phyloP scores from a whole-genome alignment of 2,888 invertebrate genomes.

The Morinoia aosen region DNA sequence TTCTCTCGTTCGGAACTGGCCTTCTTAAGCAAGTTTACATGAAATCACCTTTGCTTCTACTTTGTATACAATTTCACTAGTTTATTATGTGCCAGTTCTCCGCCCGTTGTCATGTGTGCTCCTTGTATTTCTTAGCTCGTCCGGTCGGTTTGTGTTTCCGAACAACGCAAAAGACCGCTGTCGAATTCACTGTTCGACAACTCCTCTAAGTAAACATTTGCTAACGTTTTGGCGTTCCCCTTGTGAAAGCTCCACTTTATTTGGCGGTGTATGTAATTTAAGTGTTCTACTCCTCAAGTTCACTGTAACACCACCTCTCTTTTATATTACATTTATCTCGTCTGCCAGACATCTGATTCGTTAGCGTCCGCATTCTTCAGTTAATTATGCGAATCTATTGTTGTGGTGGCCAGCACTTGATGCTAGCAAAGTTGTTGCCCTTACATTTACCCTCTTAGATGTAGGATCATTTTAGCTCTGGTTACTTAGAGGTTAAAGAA shows the following conservation, averaged over 20 bases:
- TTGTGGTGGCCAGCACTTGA: neutral
- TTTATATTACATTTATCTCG: no score
- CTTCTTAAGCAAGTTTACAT: neutral
- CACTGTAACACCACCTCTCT: neutral
- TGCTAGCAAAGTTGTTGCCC: neutral
- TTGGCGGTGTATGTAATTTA: neutral
- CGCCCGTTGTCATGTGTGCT: neutral
- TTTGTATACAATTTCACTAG: neutral
- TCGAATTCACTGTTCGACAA: neutral
- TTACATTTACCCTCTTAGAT: neutral
- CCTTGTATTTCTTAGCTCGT: neutral
- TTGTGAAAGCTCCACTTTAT: neutral
- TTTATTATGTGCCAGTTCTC: neutral
- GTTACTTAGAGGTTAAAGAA: neutral
- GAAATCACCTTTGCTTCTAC: neutral
- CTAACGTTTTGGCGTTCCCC: neutral
- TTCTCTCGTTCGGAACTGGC: neutral
- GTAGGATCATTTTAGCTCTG: neutral
- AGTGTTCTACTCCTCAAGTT: neutral
- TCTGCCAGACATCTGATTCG: neutral
- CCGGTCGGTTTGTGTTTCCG: neutral
- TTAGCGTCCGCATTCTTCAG: neutral
- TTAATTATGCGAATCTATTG: neutral
- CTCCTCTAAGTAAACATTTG: neutral
- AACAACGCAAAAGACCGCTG: neutral